Base-by-base conservation (phyloP, 2,888 invertebrate genomes). In the Xanthorhoe spadicearia region DNA sequence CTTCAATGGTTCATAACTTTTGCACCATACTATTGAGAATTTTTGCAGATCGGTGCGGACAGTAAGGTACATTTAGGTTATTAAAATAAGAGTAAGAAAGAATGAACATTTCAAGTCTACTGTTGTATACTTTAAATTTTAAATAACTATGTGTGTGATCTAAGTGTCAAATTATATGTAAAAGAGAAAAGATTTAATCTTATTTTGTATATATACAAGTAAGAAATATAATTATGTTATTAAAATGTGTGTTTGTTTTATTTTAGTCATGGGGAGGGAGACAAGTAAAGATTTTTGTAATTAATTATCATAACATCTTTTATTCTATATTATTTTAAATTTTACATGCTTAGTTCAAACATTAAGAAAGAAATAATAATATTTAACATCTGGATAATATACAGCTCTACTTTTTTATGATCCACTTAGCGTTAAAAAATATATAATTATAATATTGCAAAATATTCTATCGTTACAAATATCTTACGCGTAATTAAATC, bases 291-390 rank as follows among this genome's bases (percentile, higher is more conserved):
- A 87, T 87, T 87, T 90, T 88, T 92, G 88, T 92, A 92, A 92
- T 93, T 93, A 92, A 91, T 93, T 92, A 92, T 93, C 86, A 88
- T 93, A 93, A 92, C 93, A 93, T 92, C 91, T 92, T 92, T 92
- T 92, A 92, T 92, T 92, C 91, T 92, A 92, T 93, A 93, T 92
- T 93, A 92, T 92, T 91, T 92, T 90, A 88, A 92, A 92, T 93
- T 93, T 92, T 92, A 92, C 92, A 92, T 92, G 92, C 92, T 93
- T 92, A 92, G 88, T 88, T 91, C 86, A 92, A 92, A 92, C 92
- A 92, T 92, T 90, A 90, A 88, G 92, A 92, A 89, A 88, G 88
- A 91, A 92, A 91, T 91, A 90, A 90, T 90, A 92, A 92, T 93
- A 92, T 91, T 91, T 90, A 91, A 93, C 93, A 93, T 92, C 89